phyloP scores from a whole-genome alignment of 2,797 vertebrate genomes.

The Thaleichthys pacificus region DNA sequence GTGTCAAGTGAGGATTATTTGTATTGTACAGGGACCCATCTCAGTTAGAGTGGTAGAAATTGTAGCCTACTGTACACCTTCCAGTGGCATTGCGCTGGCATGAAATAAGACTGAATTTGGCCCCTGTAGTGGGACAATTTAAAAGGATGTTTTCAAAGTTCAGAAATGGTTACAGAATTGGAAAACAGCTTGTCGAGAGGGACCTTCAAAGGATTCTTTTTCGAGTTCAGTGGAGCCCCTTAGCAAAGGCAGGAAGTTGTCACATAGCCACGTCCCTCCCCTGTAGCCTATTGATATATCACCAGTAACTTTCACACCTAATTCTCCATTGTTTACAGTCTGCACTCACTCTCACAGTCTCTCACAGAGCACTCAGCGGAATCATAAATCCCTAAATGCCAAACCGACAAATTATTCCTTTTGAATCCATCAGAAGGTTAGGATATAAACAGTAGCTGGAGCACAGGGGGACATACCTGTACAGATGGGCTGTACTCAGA shows the following conservation, averaged over 20 bases:
- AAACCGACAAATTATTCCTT: constrained; percentile 49
- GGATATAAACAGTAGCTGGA: constrained; percentile 32
- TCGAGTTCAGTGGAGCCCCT: not conserved
- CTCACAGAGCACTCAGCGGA: constrained; percentile 2
- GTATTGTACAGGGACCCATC: not conserved
- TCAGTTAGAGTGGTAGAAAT: constrained; percentile 4
- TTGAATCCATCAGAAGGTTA: constrained; percentile 39
- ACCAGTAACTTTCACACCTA: no score
- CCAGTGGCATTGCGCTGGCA: not conserved
- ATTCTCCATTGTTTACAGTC: no score
- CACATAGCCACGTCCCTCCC: not conserved
- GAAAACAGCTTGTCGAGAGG: not conserved
- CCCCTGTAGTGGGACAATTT: constrained; percentile 9
- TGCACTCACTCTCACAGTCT: no score
- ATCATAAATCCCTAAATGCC: constrained; percentile 55
- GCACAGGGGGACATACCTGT: constrained; percentile 35
- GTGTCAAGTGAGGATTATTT: constrained; percentile 1
- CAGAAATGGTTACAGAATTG: constrained; percentile 1
- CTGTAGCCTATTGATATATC: not conserved
- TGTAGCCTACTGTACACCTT: not conserved
- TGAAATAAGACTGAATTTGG: not conserved
- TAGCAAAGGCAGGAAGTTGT: not conserved
- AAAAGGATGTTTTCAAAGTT: constrained; percentile 6
- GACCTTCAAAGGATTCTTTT: constrained; percentile 5
- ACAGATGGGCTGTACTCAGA: constrained; percentile 38